phyloP scores from a whole-genome alignment of 1,140 invertebrate genomes.

The Ceratoteleas bidentatus region DNA sequence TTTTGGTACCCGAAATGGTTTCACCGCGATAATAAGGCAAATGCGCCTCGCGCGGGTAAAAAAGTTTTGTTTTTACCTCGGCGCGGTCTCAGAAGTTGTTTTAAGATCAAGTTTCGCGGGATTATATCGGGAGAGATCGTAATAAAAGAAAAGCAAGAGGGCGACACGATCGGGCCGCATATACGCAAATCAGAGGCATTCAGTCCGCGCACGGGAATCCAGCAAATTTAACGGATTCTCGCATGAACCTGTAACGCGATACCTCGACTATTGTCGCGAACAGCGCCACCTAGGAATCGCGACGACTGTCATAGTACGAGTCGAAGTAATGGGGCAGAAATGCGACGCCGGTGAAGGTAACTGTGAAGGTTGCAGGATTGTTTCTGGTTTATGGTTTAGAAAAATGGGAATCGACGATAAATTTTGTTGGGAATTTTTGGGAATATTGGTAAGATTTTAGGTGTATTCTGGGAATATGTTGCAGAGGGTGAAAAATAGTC shows the following conservation, averaged over 20 bases:
- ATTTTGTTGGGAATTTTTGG: no score
- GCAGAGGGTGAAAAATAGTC: no score
- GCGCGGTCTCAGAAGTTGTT: constrained; percentile 53
- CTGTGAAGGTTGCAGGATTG: no score
- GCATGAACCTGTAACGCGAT: constrained; percentile 27
- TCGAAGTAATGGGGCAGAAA: no score
- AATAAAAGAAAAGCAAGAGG: constrained; percentile 52
- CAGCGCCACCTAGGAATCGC: no score
- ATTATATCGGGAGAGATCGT: constrained; percentile 50
- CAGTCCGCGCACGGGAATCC: constrained; percentile 44
- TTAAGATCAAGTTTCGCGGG: constrained; percentile 62
- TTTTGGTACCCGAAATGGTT: no score
- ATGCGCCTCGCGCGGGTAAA: constrained; percentile 41
- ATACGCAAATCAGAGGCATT: constrained; percentile 45
- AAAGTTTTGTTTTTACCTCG: constrained; percentile 47
- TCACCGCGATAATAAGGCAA: constrained; percentile 53
- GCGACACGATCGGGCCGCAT: constrained; percentile 45
- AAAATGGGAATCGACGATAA: no score
- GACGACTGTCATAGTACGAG: no score
- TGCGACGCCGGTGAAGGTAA: no score
- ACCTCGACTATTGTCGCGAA: constrained; percentile 13
- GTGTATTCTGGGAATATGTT: no score
- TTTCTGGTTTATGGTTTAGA: no score
- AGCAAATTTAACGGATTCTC: constrained; percentile 40
- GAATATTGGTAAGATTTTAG: no score